Percentiles rank a stretch among this genome's conserved stretches.
These are phyloP conservation scores for Silurus glanis DNA, from an alignment of 2,113 vertebrate genomes.

Conservation along the genomic window DNA sequence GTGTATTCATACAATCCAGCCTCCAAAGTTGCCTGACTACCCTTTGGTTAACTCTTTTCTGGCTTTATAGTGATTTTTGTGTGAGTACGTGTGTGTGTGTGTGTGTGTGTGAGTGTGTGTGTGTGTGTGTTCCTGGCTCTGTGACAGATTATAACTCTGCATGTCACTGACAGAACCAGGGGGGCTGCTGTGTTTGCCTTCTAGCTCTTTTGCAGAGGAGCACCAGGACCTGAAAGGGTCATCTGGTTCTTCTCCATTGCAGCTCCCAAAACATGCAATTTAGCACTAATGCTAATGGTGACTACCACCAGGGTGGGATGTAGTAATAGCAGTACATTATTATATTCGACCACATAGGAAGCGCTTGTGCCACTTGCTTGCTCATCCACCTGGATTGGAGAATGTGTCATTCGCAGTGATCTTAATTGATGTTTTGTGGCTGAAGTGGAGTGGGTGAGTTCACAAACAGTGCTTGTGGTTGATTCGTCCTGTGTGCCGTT, in stretches of 20 bases:
- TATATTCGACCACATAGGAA: slow-evolving; percentile 22
- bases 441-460: neutral
- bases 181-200: slow-evolving; percentile 50
- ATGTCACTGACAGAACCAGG: slow-evolving; percentile 40
- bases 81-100: slow-evolving; percentile 13
- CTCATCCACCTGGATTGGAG: slow-evolving; percentile 28
- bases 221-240: slow-evolving; percentile 20
- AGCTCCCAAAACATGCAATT: slow-evolving; percentile 46
- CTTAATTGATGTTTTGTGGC: slow-evolving; percentile 38
- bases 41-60: slow-evolving; percentile 23
- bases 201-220: slow-evolving; percentile 30
- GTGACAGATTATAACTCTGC: slow-evolving; percentile 46
- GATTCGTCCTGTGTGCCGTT: neutral
- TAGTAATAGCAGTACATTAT: slow-evolving; percentile 4
- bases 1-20: neutral
- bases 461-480: slow-evolving; percentile 21
- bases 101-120: slow-evolving; percentile 16
- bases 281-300: slow-evolving; percentile 30
- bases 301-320: slow-evolving; percentile 26
- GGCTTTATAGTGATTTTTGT: neutral
- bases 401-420: slow-evolving; percentile 41
- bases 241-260: slow-evolving; percentile 51
- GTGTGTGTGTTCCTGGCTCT: slow-evolving; percentile 48
- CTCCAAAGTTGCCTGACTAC: slow-evolving; percentile 13
- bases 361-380: neutral